Evolutionary conservation across 2,797 vertebrate genomes (phyloP).

Genomic region (Liasis olivaceus): DNA sequence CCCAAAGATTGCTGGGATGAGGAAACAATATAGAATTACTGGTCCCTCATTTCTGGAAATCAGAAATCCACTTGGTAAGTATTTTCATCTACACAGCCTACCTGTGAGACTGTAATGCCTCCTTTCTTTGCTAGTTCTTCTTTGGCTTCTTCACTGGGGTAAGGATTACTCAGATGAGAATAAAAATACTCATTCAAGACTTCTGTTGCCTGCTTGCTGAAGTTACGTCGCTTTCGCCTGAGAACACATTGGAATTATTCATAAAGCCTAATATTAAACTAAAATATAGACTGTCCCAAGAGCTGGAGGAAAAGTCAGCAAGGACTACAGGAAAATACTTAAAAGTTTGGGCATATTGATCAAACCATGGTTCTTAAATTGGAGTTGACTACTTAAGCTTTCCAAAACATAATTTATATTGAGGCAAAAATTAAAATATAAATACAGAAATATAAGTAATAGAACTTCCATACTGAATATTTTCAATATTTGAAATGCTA

Average conservation of each 20-base stretch:
- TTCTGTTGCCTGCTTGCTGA: slow-evolving; percentile 85
- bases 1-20: not conserved
- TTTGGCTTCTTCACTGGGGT: slow-evolving; percentile 86
- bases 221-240: slow-evolving; percentile 80
- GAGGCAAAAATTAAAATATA: not conserved
- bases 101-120: slow-evolving; percentile 83
- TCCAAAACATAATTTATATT: not conserved
- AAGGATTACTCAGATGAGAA: slow-evolving; percentile 85
- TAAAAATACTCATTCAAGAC: slow-evolving; percentile 88
- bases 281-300: not conserved
- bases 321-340: not conserved
- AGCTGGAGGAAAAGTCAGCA: not conserved
- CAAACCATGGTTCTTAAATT: not conserved
- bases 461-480: not conserved
- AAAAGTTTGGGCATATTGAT: not conserved
- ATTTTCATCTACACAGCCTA: slow-evolving; percentile 29
- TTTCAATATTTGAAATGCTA: too few species aligned
- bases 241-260: slow-evolving; percentile 21
- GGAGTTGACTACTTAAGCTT: not conserved
- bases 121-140: slow-evolving; percentile 85
- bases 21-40: not conserved
- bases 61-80: not conserved
- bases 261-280: not conserved
- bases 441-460: not conserved
- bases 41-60: not conserved